These are phyloP conservation scores for Drosophila antonietae DNA, from an alignment of 2,888 invertebrate genomes.

Conservation along the genomic window DNA sequence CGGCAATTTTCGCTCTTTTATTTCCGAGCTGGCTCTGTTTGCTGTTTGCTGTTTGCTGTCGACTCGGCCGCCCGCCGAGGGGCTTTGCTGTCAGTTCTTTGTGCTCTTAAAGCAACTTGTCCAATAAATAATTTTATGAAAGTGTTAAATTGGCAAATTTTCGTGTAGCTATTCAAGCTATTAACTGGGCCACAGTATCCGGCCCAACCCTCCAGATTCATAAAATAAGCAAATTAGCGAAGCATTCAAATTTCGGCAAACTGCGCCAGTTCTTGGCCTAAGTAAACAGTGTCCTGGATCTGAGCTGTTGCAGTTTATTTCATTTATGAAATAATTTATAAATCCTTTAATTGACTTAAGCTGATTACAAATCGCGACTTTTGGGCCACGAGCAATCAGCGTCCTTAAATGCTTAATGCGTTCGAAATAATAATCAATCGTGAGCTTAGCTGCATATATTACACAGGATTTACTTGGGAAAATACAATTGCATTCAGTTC, in stretches of 20 bases:
- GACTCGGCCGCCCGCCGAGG: conserved; percentile 33
- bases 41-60: conserved; percentile 3
- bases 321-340: conserved; percentile 20
- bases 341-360: conserved; percentile 5
- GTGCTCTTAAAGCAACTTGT: conserved; percentile 50
- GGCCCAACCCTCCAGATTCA: conserved; percentile 21
- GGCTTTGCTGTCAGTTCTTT: conserved; percentile 33
- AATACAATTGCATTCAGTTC: background rate
- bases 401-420: no score
- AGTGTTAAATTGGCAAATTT: conserved; percentile 75
- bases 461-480: background rate
- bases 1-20: conserved; percentile 67
- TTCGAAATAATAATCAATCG: background rate
- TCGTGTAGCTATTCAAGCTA: conserved; percentile 44
- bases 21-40: conserved; percentile 43
- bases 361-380: background rate
- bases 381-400: no score
- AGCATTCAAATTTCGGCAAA: conserved; percentile 42
- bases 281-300: conserved; percentile 23
- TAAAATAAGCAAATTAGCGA: conserved; percentile 68
- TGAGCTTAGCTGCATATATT: background rate
- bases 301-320: conserved; percentile 4
- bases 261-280: conserved; percentile 32
- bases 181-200: conserved; percentile 39
- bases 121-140: conserved; percentile 77